phyloP scores from a whole-genome alignment of 2,797 vertebrate species.

The Manis javanica region DNA sequence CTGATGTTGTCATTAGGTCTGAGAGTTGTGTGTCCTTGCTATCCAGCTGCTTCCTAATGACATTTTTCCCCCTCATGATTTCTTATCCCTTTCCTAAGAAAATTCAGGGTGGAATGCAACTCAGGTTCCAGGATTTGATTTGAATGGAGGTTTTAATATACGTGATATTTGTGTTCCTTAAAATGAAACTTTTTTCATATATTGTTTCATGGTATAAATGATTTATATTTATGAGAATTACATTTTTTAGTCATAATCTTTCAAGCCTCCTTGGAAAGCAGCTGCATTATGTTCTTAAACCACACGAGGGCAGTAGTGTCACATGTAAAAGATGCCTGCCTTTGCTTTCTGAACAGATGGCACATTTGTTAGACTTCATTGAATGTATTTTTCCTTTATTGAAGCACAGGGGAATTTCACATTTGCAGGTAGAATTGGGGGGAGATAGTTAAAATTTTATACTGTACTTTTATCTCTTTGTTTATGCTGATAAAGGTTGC shows the following conservation, averaged over 20 bases:
- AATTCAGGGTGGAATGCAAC: neutral
- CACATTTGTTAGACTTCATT: constrained; percentile 82
- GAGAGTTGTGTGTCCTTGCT: neutral
- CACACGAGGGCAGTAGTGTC: constrained; percentile 82
- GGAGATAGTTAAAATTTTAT: constrained; percentile 80
- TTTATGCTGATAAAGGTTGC: constrained; percentile 78
- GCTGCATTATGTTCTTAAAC: neutral
- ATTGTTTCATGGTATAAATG: neutral
- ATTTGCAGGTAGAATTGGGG: constrained; percentile 76
- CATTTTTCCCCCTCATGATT: neutral
- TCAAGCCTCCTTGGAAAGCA: neutral
- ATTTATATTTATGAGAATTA: neutral
- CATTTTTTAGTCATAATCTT: constrained; percentile 6
- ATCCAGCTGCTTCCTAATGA: constrained; percentile 23
- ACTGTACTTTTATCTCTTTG: constrained; percentile 80
- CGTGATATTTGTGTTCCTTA: neutral
- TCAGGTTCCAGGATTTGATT: neutral
- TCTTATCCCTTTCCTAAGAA: constrained; percentile 19
- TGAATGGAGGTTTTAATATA: constrained; percentile 25
- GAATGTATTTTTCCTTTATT: constrained; percentile 79
- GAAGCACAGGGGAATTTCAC: constrained; percentile 76
- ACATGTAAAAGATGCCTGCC: constrained; percentile 32
- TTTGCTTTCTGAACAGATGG: constrained; percentile 74
- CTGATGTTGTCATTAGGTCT: neutral
- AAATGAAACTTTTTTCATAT: neutral